Conservation (phyloP, 2,797 vertebrate species). For the Mallotus villosus region DNA sequence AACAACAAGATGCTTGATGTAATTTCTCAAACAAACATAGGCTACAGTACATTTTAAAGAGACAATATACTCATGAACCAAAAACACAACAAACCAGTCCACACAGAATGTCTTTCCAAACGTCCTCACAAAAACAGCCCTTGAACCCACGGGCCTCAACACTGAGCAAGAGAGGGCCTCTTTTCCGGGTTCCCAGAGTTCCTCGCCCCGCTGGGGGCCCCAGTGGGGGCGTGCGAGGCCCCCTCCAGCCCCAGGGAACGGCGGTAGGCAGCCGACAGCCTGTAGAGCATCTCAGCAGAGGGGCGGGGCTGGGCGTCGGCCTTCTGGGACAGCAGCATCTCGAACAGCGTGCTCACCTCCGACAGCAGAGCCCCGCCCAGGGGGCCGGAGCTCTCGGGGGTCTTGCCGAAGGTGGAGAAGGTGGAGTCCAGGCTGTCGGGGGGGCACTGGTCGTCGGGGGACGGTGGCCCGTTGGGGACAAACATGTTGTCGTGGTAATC, state of each 20-base stretch:
- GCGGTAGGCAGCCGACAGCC: conserved; percentile 81
- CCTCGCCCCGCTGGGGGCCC: neutral
- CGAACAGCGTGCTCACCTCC: conserved; percentile 91
- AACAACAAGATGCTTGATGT: neutral
- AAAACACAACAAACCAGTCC: neutral
- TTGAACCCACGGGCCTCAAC: conserved; percentile 25
- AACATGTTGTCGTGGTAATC: conserved; percentile 93
- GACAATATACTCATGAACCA: neutral
- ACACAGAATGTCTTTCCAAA: neutral
- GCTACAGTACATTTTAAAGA: neutral
- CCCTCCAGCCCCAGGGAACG: conserved; percentile 79
- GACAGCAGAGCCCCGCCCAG: conserved; percentile 86
- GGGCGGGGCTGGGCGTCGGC: conserved; percentile 74
- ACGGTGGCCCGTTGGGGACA: conserved; percentile 67
- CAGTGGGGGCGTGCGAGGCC: fast-evolving
- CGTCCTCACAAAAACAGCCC: neutral
- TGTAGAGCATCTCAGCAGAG: conserved; percentile 79
- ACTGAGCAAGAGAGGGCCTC: conserved; percentile 17
- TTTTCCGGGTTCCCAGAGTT: conserved; percentile 44
- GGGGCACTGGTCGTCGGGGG: conserved; percentile 57
- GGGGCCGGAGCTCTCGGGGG: conserved; percentile 64
- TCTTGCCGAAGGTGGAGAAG: conserved; percentile 94
- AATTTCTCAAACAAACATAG: neutral
- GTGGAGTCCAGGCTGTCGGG: conserved; percentile 61
- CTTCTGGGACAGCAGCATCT: conserved; percentile 90